phyloP scores from a whole-genome alignment of 1,140 invertebrate genomes.

The Hyphantria cunea region DNA sequence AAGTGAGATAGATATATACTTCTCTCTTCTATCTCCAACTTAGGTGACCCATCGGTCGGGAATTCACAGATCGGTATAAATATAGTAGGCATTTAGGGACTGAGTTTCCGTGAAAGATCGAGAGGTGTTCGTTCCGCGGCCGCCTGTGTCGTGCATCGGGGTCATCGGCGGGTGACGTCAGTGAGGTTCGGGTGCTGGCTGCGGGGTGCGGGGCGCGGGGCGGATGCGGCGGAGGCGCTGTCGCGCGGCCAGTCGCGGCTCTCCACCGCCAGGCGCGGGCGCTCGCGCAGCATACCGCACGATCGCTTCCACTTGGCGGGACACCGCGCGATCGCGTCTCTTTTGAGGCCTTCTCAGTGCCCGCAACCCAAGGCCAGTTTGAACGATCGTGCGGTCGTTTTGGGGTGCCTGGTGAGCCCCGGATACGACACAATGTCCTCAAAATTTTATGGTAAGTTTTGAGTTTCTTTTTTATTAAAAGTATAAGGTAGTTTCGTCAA shows the following conservation, averaged over 20 bases:
- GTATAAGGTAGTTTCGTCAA: neutral
- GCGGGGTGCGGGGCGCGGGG: conserved; percentile 53
- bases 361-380: conserved; percentile 17
- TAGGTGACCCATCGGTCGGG: no score
- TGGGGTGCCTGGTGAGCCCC: neutral
- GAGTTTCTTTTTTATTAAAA: conserved; percentile 5
- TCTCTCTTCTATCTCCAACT: no score
- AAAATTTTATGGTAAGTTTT: conserved; percentile 13
- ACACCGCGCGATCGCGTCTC: conserved; percentile 30
- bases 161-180: conserved; percentile 53
- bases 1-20: no score
- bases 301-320: conserved; percentile 38
- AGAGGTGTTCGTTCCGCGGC: conserved; percentile 10
- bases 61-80: no score
- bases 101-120: no score
- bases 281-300: conserved; percentile 53
- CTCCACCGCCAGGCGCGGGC: conserved; percentile 58
- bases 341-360: conserved; percentile 29
- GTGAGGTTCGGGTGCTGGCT: conserved; percentile 30
- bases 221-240: conserved; percentile 37
- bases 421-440: conserved; percentile 12
- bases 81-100: no score
- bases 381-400: conserved; percentile 31
- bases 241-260: conserved; percentile 60
- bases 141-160: conserved; percentile 29